Conservation (phyloP, 2,888 invertebrate species). For the Pristionchus maxplancki region DNA sequence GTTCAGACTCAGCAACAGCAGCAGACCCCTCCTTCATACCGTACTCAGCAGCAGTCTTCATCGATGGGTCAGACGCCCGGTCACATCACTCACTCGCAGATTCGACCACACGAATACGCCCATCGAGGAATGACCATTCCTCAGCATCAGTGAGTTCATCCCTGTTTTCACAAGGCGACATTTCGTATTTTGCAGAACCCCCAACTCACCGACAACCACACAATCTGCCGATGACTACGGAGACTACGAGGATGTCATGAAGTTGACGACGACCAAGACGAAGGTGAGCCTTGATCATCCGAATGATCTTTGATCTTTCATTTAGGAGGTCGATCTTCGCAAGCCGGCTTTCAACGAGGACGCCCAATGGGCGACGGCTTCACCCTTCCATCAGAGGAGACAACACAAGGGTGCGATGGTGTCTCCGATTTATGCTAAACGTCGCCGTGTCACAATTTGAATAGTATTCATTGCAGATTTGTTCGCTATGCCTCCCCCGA, state of each 20-base stretch:
- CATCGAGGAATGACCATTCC: neutral
- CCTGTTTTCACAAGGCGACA: neutral
- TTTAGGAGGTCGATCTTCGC: conserved; percentile 6
- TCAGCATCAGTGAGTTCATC: neutral
- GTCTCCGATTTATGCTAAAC: neutral
- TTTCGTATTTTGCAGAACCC: conserved; percentile 38
- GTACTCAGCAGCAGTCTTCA: neutral
- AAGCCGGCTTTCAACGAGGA: conserved; percentile 38
- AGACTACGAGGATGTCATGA: conserved; percentile 45
- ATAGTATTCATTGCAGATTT: neutral
- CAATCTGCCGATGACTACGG: conserved; percentile 55
- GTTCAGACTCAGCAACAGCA: neutral
- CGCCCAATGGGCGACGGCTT: neutral
- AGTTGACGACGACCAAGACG: neutral
- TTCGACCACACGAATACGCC: conserved; percentile 21
- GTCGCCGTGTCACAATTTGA: neutral
- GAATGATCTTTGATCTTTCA: neutral
- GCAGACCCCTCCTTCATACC: neutral
- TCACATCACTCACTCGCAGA: conserved; percentile 13
- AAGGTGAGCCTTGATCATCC: neutral
- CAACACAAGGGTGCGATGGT: neutral
- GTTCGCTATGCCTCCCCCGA: neutral
- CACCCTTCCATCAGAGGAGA: neutral
- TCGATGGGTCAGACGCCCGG: neutral
- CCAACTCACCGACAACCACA: neutral